Percentiles rank a stretch among this genome's conserved stretches.
These are phyloP conservation scores for Pampus argenteus DNA, from an alignment of 2,797 vertebrate genomes.

Conservation along the genomic window DNA sequence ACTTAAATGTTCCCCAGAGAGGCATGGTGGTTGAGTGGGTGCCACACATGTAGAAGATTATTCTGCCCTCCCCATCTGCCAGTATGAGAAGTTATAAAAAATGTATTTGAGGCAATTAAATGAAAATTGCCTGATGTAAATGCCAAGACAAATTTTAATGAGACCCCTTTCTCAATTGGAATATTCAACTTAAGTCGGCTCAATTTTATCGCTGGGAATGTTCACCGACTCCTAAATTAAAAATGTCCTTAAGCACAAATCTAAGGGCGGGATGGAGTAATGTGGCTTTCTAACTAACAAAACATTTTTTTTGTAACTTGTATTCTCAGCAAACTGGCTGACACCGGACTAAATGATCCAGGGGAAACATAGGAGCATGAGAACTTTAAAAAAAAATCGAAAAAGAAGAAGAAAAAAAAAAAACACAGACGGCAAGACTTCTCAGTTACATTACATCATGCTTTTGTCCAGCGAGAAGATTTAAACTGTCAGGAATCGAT, in stretches of 20 bases:
- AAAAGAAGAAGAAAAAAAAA: slow-evolving; percentile 35
- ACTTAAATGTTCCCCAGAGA: slow-evolving; percentile 78
- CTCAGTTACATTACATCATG: background rate
- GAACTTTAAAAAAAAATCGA: slow-evolving; percentile 24
- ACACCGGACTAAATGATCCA: slow-evolving; percentile 44
- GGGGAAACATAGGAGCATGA: slow-evolving; percentile 36
- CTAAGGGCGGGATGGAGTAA: slow-evolving; percentile 53
- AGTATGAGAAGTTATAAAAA: slow-evolving; percentile 80
- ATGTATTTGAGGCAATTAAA: slow-evolving; percentile 83
- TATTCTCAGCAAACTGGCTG: slow-evolving; percentile 48
- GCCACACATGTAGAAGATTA: slow-evolving; percentile 86
- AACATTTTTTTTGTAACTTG: slow-evolving; percentile 67
- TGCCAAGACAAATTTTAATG: slow-evolving; percentile 82
- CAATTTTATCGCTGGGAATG: slow-evolving; percentile 68
- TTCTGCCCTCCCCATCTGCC: slow-evolving; percentile 76
- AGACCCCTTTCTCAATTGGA: slow-evolving; percentile 64
- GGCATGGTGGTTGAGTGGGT: slow-evolving; percentile 70
- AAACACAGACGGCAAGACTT: slow-evolving; percentile 22
- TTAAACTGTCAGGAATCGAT: slow-evolving; percentile 8
- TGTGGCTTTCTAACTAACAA: slow-evolving; percentile 61
- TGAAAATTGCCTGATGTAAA: slow-evolving; percentile 76
- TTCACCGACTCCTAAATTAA: slow-evolving; percentile 68
- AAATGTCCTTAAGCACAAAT: slow-evolving; percentile 70
- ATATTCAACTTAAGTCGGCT: slow-evolving; percentile 61
- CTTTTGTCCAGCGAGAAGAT: slow-evolving; percentile 10